Base-by-base conservation (phyloP, 2,113 vertebrate species). In the Oncorhynchus keta region DNA sequence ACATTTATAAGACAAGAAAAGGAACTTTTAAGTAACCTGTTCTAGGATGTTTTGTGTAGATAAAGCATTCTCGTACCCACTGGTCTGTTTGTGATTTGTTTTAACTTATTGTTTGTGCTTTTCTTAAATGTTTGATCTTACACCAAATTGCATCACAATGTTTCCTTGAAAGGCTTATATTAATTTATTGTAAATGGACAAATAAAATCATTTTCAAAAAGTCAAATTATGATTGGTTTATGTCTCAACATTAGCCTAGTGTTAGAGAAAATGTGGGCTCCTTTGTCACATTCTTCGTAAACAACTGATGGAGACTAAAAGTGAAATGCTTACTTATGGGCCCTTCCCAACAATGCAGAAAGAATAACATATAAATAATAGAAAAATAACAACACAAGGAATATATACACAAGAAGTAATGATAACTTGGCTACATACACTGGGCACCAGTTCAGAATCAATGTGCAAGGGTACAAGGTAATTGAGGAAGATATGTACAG, bases 41-140 rank as follows among this genome's bases (percentile, higher is more conserved):
- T 95, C 95, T 97, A 96, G 95, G 95, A 97, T 96, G 96, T 97
- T 98, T 96, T 97, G 97, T 97, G 96, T 97, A 97, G 95, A 97
- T 97, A 92, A 97, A 96, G 96, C 95, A 97, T 97, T 96, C 95
- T 96, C 94, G 96, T 92, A 88, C 87, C 95, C 95, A 93, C 95
- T 97, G 96, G 95, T 98, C 95, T 94, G 93, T 95, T 97, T 95
- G 97, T 99, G 97, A 95, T 95, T 96, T 95, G 96, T 96, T 97
- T 95, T 95, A 96, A 97, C 93, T 96, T 97, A 95, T 89, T 95
- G 97, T 98, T 95, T 98, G 96, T 99, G 96, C 95, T 97, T 95
- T 98, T 97, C 95, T 96, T 97, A 97, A 93, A 96, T 97, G 96
- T 98, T 98, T 95, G 95, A 96, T 93, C 95, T 95, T 93, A 95